Base-by-base conservation (phyloP, 2,113 vertebrate genomes). In the Saccopteryx bilineata region DNA sequence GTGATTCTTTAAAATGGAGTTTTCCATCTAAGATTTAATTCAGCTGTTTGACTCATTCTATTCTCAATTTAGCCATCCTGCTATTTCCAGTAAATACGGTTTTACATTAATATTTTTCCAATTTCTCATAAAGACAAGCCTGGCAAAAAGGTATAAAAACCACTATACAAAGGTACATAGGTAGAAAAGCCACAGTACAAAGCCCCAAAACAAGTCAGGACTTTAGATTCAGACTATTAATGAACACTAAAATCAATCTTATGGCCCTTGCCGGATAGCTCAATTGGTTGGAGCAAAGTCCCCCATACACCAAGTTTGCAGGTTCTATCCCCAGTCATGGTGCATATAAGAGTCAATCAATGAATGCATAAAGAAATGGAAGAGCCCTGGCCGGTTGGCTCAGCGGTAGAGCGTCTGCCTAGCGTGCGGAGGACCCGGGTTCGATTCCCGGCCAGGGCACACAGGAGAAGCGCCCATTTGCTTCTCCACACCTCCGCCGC, bases 41-140 rank as follows among this genome's bases (percentile, higher is more conserved):
- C 78, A 81, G 68, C 54, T 81, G 58, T 74, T 54, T 33, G 24
- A 69, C 23, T 54, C 66, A 58, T 87, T 46, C 28, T 54, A 61
- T 54, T 31, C 54, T 54, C 87, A 28, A 79, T n/a, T 87, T 68
- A 80, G 76, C 66, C 72, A 87, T 87, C 31, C 54, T 63, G 17
- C 56, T 21, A 87, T 54, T 87, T 61, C 65, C 54, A 71, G 23
- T 58, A 18, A 61, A 75, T 87, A 28, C 54, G 66, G 54, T 72
- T 87, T 72, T 69, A 63, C 52, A 80, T 50, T 93, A 69, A 26
- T 15, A 71, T 87, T 85, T 79, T 93, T 71, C 65, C 65, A 71
- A 76, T 39, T 48, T 69, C 63, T 87, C 15, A 52, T 50, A 61
- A 50, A 66, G 56, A 26, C 15, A 78, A 23, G 26, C 74, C 52